Evolutionary conservation across 2,888 invertebrate species (phyloP).

Genomic region (Dioctria rufipes): DNA sequence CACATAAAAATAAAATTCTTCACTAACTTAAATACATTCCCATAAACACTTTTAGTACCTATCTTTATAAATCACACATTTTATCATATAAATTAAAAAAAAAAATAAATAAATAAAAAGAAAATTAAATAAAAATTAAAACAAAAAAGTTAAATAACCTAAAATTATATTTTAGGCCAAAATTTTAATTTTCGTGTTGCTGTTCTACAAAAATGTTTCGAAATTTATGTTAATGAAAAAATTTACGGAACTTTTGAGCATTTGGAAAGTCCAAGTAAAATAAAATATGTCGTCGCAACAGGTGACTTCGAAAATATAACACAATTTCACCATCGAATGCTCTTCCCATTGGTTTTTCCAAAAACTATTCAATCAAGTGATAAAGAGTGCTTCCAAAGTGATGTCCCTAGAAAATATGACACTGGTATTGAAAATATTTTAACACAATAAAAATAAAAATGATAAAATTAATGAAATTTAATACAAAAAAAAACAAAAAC

Average conservation of each 20-base stretch:
- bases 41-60: too few relatives aligned
- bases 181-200: slow-evolving; percentile 69
- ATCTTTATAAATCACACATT: too few relatives aligned
- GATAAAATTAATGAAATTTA: neutral
- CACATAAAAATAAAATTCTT: too few relatives aligned
- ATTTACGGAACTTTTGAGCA: slow-evolving; percentile 70
- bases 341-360: slow-evolving; percentile 69
- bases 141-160: too few relatives aligned
- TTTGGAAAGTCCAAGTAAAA: slow-evolving; percentile 68
- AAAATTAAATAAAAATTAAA: too few relatives aligned
- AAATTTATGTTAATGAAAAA: slow-evolving; percentile 70
- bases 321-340: slow-evolving; percentile 70
- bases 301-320: slow-evolving; percentile 70
- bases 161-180: slow-evolving; percentile 63
- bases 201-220: slow-evolving; percentile 69
- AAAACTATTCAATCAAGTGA: slow-evolving; percentile 66
- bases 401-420: slow-evolving; percentile 69
- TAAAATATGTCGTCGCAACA: slow-evolving; percentile 67
- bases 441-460: neutral
- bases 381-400: slow-evolving; percentile 69
- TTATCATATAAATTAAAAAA: too few relatives aligned
- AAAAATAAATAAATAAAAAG: too few relatives aligned
- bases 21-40: too few relatives aligned
- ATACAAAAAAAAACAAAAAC: neutral
- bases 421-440: slow-evolving; percentile 61